A percentile compares a stretch with the other conserved stretches of the same genome.
phyloP scores from a whole-genome alignment of 2,797 vertebrate genomes.

The Chaunax sp. region DNA sequence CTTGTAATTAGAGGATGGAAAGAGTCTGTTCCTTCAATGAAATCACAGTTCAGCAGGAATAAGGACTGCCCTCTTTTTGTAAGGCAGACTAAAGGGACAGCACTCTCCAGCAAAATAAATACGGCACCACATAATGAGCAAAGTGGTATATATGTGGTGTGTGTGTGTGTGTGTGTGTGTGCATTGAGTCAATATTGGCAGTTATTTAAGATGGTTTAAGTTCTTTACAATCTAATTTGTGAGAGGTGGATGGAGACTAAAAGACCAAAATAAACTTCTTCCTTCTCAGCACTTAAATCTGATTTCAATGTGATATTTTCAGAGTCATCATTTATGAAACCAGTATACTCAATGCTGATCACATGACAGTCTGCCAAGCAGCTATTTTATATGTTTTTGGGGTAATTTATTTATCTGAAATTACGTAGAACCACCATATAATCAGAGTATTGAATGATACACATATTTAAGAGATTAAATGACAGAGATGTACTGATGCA shows the following conservation, averaged over 20 bases:
- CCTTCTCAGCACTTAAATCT: not conserved
- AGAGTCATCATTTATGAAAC: not conserved
- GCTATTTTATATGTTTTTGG: no score
- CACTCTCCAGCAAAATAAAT: slow-evolving; percentile 52
- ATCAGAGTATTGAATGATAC: no score
- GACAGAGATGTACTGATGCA: no score
- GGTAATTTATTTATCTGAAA: no score
- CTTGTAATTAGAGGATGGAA: slow-evolving; percentile 90
- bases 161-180: slow-evolving; percentile 33
- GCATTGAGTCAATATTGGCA: slow-evolving; percentile 85
- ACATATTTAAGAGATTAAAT: no score
- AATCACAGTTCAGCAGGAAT: slow-evolving; percentile 84
- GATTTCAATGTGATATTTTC: not conserved
- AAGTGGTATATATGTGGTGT: not conserved
- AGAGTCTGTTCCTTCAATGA: slow-evolving; percentile 92
- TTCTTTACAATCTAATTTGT: slow-evolving; percentile 54
- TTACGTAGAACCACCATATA: no score
- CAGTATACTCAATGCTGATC: no score
- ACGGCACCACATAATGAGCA: slow-evolving; percentile 39
- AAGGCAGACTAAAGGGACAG: slow-evolving; percentile 36
- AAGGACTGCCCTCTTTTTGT: slow-evolving; percentile 89
- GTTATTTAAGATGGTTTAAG: slow-evolving; percentile 76
- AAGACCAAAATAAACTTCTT: slow-evolving; percentile 15
- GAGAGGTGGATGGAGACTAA: slow-evolving; percentile 30
- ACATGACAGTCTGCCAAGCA: no score